These are phyloP conservation scores for Eledona agricola DNA, from an alignment of 2,888 invertebrate species.

Conservation along the genomic window DNA sequence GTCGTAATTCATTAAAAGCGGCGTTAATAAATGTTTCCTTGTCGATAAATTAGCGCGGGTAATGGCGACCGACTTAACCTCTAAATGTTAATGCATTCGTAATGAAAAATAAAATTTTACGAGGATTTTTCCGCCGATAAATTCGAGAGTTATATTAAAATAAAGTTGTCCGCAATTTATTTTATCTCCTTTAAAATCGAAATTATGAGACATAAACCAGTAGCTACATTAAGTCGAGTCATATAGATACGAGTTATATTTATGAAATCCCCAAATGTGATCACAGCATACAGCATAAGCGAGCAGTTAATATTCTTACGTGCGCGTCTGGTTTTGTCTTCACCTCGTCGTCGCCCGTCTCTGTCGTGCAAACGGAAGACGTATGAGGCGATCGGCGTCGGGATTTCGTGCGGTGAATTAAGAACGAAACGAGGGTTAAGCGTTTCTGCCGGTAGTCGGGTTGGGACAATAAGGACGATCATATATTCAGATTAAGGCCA, in stretches of 20 bases:
- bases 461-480: slow-evolving; percentile 60
- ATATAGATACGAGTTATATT: slow-evolving; percentile 52
- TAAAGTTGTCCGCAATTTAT: slow-evolving; percentile 56
- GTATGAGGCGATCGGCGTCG: slow-evolving; percentile 10
- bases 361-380: slow-evolving; percentile 4
- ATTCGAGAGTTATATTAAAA: slow-evolving; percentile 52
- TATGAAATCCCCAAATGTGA: slow-evolving; percentile 57
- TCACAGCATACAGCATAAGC: slow-evolving; percentile 56
- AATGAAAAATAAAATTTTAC: slow-evolving; percentile 48
- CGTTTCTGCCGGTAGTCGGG: slow-evolving; percentile 51
- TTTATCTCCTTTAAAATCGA: slow-evolving; percentile 57
- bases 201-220: slow-evolving; percentile 57
- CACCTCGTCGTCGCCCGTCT: slow-evolving; percentile 33
- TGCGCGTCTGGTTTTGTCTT: slow-evolving; percentile 30
- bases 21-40: slow-evolving; percentile 37
- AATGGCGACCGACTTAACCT: slow-evolving; percentile 29
- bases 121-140: slow-evolving; percentile 43
- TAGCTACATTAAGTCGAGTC: slow-evolving; percentile 51
- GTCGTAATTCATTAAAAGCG: slow-evolving; percentile 35
- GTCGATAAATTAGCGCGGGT: slow-evolving; percentile 33
- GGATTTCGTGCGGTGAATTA: slow-evolving; percentile 25
- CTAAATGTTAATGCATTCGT: slow-evolving; percentile 43
- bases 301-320: slow-evolving; percentile 58
- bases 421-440: slow-evolving; percentile 42
- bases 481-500: slow-evolving; percentile 61